Percentiles rank a stretch among this genome's conserved stretches.
These are phyloP conservation scores for Urocynchramus pylzowi DNA, from an alignment of 2,113 vertebrate genomes.

Conservation along the genomic window DNA sequence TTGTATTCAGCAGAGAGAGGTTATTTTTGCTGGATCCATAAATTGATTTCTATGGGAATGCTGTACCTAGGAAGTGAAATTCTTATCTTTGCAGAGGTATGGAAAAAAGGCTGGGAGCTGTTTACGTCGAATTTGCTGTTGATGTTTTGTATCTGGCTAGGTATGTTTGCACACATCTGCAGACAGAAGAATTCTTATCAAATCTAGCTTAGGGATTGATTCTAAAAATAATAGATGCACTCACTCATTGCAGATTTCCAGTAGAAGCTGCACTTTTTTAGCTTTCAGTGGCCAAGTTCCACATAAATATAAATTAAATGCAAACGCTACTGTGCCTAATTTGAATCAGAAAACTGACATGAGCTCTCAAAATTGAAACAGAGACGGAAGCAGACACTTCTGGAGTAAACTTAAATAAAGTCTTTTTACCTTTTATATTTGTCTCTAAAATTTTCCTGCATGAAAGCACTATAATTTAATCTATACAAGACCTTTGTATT, in stretches of 20 bases:
- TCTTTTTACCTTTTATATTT: background rate
- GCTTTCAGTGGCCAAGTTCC: background rate
- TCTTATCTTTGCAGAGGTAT: background rate
- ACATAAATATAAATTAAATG: background rate
- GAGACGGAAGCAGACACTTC: background rate
- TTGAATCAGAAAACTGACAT: background rate
- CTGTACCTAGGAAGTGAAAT: background rate
- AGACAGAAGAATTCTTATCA: background rate
- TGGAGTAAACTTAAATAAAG: background rate
- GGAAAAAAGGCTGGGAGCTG: background rate
- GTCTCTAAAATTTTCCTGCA: background rate
- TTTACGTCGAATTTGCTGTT: background rate
- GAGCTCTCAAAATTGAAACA: background rate
- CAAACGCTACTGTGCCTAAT: background rate
- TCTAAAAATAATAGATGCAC: background rate
- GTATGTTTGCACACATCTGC: background rate
- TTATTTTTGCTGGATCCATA: slow-evolving; percentile 32
- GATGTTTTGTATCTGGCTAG: background rate
- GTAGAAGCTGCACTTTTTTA: background rate
- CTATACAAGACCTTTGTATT: background rate
- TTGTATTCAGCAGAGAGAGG: background rate
- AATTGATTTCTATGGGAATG: slow-evolving; percentile 12
- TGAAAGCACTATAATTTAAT: background rate
- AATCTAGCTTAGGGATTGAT: background rate
- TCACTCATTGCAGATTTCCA: background rate